Conservation (phyloP, 2,113 vertebrate genomes). For the Ailuropoda melanoleuca region DNA sequence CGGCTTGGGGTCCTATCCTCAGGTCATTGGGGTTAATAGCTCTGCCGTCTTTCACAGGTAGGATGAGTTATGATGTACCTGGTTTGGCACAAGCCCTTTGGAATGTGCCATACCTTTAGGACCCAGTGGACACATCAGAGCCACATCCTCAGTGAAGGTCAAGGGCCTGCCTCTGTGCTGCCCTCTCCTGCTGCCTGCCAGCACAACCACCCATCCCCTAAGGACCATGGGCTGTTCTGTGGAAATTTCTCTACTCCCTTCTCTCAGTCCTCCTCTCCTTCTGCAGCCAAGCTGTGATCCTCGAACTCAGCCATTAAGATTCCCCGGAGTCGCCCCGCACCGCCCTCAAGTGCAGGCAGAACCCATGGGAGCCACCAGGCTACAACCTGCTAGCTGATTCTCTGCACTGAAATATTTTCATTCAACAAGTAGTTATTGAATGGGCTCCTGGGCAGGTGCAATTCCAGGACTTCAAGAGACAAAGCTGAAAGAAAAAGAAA, state of each 20-base stretch:
- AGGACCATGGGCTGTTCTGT: background rate
- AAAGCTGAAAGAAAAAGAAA: background rate
- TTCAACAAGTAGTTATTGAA: background rate
- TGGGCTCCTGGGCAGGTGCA: background rate
- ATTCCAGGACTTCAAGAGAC: background rate
- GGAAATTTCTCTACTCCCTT: background rate
- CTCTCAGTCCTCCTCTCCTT: background rate
- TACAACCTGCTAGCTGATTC: background rate
- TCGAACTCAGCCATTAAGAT: background rate
- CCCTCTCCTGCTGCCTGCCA: background rate
- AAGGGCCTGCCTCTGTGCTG: accelerated
- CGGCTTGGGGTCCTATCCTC: background rate
- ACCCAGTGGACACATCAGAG: background rate
- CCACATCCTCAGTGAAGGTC: background rate
- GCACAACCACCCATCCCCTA: background rate
- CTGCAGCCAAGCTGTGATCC: background rate
- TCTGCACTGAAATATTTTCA: background rate
- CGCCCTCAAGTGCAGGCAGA: background rate
- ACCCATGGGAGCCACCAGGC: background rate
- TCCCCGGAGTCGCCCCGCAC: background rate
- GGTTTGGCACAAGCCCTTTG: background rate
- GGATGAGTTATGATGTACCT: background rate
- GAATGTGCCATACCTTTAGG: background rate
- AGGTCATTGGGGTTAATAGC: background rate
- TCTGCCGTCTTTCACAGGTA: background rate